Percentiles rank a stretch among this genome's conserved stretches.
Conservation (phyloP, 2,113 vertebrate species). For the Ibidorhyncha struthersii region DNA sequence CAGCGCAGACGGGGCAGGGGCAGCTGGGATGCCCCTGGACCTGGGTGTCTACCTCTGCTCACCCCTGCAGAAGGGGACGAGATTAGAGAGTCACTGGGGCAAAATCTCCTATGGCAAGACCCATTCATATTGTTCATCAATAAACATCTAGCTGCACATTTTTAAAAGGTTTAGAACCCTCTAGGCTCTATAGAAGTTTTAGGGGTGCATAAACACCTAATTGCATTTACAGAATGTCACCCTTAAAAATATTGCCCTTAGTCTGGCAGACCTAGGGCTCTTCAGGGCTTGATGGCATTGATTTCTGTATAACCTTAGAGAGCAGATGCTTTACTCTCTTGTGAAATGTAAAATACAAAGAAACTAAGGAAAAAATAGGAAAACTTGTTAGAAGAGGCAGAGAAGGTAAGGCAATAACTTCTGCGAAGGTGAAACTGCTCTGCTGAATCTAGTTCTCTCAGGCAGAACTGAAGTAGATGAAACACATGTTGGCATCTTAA, state of each 20-base stretch:
- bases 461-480: neutral
- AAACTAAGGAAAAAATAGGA: neutral
- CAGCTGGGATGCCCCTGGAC: fast-evolving
- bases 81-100: neutral
- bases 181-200: neutral
- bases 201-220: neutral
- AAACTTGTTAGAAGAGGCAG: neutral
- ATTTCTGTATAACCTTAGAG: neutral
- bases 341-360: neutral
- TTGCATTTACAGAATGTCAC: neutral
- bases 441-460: neutral
- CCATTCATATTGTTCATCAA: neutral
- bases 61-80: neutral
- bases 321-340: neutral
- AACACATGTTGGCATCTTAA: neutral
- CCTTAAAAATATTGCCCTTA: neutral
- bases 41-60: neutral
- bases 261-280: neutral
- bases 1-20: neutral
- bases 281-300: neutral
- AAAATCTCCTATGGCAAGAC: neutral
- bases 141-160: neutral
- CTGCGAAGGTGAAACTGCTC: neutral
- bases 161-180: neutral
- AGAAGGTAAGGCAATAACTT: neutral